Percentiles rank a stretch among this genome's conserved stretches.
phyloP scores from a whole-genome alignment of 1,140 invertebrate species.

The Aradophagus sp. region DNA sequence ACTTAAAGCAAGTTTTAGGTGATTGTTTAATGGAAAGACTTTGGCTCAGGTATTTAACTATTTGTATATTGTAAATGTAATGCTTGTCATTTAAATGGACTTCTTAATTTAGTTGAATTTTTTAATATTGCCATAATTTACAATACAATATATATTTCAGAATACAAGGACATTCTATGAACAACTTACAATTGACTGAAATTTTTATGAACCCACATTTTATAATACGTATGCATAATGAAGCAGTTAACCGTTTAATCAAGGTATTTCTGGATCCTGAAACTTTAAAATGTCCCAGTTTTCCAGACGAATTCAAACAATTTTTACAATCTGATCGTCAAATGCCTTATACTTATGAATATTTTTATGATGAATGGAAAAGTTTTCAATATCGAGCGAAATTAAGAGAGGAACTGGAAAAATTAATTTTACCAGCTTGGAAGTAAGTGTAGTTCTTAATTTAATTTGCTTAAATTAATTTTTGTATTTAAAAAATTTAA shows the following conservation, averaged over 20 bases:
- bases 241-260: conserved; percentile 78
- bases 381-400: conserved; percentile 59
- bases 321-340: conserved; percentile 66
- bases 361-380: conserved; percentile 77
- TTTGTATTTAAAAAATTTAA: neutral
- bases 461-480: neutral
- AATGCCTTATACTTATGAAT: conserved; percentile 75
- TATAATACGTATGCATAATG: conserved; percentile 79
- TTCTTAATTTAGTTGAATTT: neutral
- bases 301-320: conserved; percentile 75
- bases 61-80: neutral
- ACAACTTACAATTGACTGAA: conserved; percentile 71
- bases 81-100: neutral
- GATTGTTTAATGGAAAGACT: conserved; percentile 79
- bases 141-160: conserved; percentile 53
- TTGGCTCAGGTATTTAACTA: conserved; percentile 75
- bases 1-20: conserved; percentile 77
- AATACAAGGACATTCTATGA: conserved; percentile 74
- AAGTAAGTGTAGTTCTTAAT: conserved; percentile 58
- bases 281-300: conserved; percentile 68
- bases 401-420: conserved; percentile 59
- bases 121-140: neutral
- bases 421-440: conserved; percentile 67
- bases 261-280: conserved; percentile 77
- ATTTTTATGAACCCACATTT: conserved; percentile 77